A percentile compares a stretch with the other conserved stretches of the same genome.
phyloP scores from a whole-genome alignment of 2,113 vertebrate species.

The Kryptolebias marmoratus region DNA sequence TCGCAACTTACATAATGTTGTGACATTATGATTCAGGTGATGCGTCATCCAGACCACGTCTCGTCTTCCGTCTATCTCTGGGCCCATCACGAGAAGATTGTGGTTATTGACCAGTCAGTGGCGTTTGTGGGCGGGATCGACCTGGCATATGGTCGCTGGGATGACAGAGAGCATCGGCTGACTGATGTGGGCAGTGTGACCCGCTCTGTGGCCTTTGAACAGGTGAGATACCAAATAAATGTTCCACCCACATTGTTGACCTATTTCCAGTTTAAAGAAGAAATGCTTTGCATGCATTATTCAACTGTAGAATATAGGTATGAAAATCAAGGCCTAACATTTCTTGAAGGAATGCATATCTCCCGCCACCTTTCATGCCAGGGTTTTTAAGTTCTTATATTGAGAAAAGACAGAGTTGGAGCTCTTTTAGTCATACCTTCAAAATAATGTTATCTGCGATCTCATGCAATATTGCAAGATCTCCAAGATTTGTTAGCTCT shows the following conservation, averaged over 20 bases:
- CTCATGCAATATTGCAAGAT: too few species aligned
- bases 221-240: constrained; percentile 62
- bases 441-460: too few species aligned
- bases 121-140: constrained; percentile 94
- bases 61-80: constrained; percentile 93
- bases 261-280: constrained; percentile 11
- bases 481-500: too few species aligned
- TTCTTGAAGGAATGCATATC: too few species aligned
- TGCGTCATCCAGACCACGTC: constrained; percentile 96
- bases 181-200: constrained; percentile 94
- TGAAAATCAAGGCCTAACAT: too few species aligned
- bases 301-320: too few species aligned
- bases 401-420: too few species aligned
- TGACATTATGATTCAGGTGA: constrained; percentile 82
- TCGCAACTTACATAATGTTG: not conserved
- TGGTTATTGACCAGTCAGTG: constrained; percentile 90
- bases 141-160: constrained; percentile 94
- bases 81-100: constrained; percentile 94
- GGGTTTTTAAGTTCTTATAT: too few species aligned
- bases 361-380: too few species aligned
- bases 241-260: not conserved
- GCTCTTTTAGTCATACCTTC: too few species aligned
- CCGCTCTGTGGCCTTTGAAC: constrained; percentile 74
- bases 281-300: not conserved
- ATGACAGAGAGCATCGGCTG: constrained; percentile 90